These are phyloP conservation scores for Pegea sp. DNA, from an alignment of 23 tunicate species.

Conservation along the genomic window DNA sequence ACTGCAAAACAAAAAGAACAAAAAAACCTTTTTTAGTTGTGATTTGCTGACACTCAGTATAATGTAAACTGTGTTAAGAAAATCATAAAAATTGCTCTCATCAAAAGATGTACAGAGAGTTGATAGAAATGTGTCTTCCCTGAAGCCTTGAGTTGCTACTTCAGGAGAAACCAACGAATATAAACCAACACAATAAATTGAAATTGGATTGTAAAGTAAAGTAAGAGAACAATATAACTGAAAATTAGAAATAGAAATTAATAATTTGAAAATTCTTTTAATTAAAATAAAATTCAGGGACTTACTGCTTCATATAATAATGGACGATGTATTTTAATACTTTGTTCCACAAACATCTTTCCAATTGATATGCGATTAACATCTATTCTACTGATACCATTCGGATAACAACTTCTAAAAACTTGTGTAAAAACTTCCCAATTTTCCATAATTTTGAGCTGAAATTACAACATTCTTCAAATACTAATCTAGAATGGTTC, in stretches of 20 bases:
- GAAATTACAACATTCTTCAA: no score
- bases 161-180: constrained; percentile 10
- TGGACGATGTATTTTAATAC: constrained; percentile 19
- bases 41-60: constrained; percentile 15
- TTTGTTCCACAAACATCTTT: constrained; percentile 21
- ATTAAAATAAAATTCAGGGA: neutral
- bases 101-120: constrained; percentile 40
- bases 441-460: constrained; percentile 17
- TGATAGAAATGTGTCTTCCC: constrained; percentile 26
- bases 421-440: constrained; percentile 76
- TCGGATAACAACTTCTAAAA: constrained; percentile 26
- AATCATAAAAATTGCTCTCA: constrained; percentile 5
- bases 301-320: constrained; percentile 48
- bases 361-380: constrained; percentile 10
- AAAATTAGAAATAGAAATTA: neutral
- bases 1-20: no score
- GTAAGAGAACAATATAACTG: constrained; percentile 48
- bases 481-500: neutral
- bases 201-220: constrained; percentile 32
- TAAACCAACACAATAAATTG: constrained; percentile 46
- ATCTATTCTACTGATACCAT: constrained; percentile 9
- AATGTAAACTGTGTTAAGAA: constrained; percentile 22
- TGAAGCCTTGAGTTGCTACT: constrained; percentile 5
- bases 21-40: constrained; percentile 24
- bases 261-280: neutral